Base-by-base conservation (phyloP, 2,888 invertebrate species). In the Glomeris marginata region DNA sequence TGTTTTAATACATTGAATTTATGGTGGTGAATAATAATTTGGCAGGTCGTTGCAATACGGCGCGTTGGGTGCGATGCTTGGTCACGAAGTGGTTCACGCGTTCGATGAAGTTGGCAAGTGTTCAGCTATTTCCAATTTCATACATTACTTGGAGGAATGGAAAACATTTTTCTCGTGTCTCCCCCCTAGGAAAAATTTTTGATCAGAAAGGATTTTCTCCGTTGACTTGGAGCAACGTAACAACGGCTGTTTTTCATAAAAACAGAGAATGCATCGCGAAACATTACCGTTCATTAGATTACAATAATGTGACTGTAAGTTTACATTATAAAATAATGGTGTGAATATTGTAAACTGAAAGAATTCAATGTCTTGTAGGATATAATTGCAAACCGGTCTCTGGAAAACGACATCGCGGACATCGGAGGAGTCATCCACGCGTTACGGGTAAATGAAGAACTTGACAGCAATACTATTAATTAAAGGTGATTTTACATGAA, bases 371-470 rank as follows among this genome's bases (percentile, higher is more conserved):
- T 28, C 8, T 28, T 28, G 3, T 28, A 28, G 28, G 28, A 28
- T 28, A 8, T 5, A 8, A 28, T 28, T 5, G 45, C 33, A 21
- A 44, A 41, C 34, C 33, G 41, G 41, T 48, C 47, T 8, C 28
- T 48, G 16, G 6, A 16, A 40, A 48, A 41, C 22, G 42, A 13
- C 18, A 33, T 49, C 20, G 49, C 49, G 2, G 49, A 49, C 38
- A 44, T 49, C 44, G 49, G 44, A 43, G 49, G 49, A 10, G 15
- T 49, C 15, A 44, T 15, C 16, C 49, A 43, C 10, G 49, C 49
- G n/a, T 49, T 21, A n/a, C 13, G n/a, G 33, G 45, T 44, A 28
- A 22, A 4, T 28, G 28, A 28, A n/a, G n/a, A n/a, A n/a, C n/a
- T n/a, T n/a, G n/a, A n/a, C n/a, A n/a, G n/a, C n/a, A n/a, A n/a